Percentiles rank a stretch among this genome's conserved stretches.
phyloP scores from a whole-genome alignment of 1,140 invertebrate genomes.

The Polyergus mexicanus region DNA sequence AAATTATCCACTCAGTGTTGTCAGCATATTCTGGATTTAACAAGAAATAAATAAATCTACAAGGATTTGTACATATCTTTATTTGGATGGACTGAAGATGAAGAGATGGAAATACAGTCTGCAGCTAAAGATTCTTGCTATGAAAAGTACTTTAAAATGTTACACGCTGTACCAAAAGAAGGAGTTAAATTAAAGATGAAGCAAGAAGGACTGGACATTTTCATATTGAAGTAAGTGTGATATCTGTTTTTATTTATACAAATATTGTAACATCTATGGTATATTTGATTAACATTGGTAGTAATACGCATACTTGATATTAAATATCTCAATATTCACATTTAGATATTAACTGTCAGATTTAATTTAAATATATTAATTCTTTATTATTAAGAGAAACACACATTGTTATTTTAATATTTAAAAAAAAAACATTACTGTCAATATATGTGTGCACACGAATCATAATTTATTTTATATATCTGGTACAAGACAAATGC shows the following conservation, averaged over 20 bases:
- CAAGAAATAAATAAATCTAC: conserved; percentile 80
- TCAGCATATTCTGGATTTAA: conserved; percentile 77
- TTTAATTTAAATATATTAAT: background rate
- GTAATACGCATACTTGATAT: background rate
- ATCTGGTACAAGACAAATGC: background rate
- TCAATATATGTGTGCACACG: background rate
- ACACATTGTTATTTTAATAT: too few relatives aligned
- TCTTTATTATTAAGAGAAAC: too few relatives aligned
- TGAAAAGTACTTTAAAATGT: conserved; percentile 95
- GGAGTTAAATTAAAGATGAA: conserved; percentile 95
- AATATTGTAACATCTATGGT: conserved; percentile 3
- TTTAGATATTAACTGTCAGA: background rate
- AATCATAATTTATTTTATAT: background rate
- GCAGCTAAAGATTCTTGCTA: conserved; percentile 89
- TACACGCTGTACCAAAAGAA: conserved; percentile 92
- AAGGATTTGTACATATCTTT: conserved; percentile 75
- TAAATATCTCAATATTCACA: background rate
- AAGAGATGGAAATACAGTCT: conserved; percentile 75
- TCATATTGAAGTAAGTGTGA: conserved; percentile 91
- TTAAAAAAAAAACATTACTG: background rate
- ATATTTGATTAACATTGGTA: background rate
- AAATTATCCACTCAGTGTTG: conserved; percentile 84
- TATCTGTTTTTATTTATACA: background rate
- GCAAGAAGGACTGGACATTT: conserved; percentile 93
- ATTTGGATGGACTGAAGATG: conserved; percentile 67